A percentile compares a stretch with the other conserved stretches of the same genome.
Evolutionary conservation across 2,113 vertebrate genomes (phyloP).

Genomic region (Eupsittula cactorum): DNA sequence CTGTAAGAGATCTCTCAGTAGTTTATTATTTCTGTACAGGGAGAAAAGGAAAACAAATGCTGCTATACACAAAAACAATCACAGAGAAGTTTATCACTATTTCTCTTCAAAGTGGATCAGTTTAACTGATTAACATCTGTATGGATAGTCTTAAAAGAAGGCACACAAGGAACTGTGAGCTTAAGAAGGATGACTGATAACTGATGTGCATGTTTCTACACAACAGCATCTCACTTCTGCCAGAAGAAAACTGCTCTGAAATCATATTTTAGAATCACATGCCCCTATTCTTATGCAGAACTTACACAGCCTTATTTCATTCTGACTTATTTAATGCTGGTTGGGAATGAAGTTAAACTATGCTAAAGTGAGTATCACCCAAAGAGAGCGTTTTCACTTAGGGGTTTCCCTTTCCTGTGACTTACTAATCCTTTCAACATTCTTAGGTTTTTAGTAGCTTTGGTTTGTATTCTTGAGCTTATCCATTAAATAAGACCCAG

Average conservation of each 20-base stretch:
- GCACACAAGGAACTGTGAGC: neutral
- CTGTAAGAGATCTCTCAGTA: neutral
- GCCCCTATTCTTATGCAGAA: neutral
- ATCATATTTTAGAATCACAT: neutral
- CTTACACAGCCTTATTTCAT: neutral
- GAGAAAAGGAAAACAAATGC: neutral
- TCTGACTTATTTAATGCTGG: neutral
- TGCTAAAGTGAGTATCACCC: neutral
- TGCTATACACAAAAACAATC: neutral
- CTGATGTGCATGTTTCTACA: neutral
- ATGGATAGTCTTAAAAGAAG: neutral
- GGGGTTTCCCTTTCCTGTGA: neutral
- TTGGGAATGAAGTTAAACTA: neutral
- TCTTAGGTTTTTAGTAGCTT: neutral
- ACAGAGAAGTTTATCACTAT: neutral
- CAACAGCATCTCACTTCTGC: neutral
- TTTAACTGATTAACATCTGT: neutral
- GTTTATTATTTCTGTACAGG: neutral
- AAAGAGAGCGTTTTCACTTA: neutral
- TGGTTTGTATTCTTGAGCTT: neutral
- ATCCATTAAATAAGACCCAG: neutral
- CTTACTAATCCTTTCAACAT: neutral
- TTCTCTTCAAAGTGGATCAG: neutral
- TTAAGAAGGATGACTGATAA: neutral
- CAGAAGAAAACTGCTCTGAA: neutral